Conservation (phyloP, 1,140 invertebrate species). For the Sycophila sp. region DNA sequence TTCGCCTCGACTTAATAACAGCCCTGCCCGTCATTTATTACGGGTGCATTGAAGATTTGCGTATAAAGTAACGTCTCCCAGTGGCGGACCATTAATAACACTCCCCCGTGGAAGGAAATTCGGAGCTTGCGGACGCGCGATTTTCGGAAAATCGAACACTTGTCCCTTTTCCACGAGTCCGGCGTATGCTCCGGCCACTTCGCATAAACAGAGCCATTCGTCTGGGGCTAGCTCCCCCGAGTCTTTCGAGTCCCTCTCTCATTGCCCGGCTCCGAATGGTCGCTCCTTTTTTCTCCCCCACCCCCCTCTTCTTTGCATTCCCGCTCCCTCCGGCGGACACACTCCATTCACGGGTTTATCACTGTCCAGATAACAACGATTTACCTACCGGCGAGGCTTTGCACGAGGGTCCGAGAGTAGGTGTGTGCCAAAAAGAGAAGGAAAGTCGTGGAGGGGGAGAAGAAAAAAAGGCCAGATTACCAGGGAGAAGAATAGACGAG, state of each 20-base stretch:
- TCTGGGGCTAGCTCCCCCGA: constrained; percentile 27
- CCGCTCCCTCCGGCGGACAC: constrained; percentile 50
- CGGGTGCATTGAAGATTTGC: background rate
- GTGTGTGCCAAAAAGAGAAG: constrained; percentile 41
- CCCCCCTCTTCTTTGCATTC: background rate
- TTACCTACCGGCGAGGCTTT: constrained; percentile 62
- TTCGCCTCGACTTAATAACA: too few species aligned
- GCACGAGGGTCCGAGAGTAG: constrained; percentile 23
- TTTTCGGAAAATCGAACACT: constrained; percentile 32
- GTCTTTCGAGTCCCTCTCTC: background rate
- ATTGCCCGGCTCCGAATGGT: background rate
- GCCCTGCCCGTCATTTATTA: too few species aligned
- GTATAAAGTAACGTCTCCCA: too few species aligned
- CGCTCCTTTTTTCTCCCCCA: constrained; percentile 33
- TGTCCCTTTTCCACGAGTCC: background rate
- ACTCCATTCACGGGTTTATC: constrained; percentile 67
- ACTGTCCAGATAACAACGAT: constrained; percentile 69
- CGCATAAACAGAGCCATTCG: constrained; percentile 54
- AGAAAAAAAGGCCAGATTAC: constrained; percentile 29
- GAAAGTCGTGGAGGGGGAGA: constrained; percentile 36
- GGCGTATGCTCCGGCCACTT: constrained; percentile 24
- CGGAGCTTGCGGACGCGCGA: background rate
- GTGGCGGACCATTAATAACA: constrained; percentile 11
- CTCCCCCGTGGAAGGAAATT: background rate
- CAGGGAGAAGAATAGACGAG: background rate